Conservation (phyloP, 2,797 vertebrate species). For the Mionectes olivaceus region DNA sequence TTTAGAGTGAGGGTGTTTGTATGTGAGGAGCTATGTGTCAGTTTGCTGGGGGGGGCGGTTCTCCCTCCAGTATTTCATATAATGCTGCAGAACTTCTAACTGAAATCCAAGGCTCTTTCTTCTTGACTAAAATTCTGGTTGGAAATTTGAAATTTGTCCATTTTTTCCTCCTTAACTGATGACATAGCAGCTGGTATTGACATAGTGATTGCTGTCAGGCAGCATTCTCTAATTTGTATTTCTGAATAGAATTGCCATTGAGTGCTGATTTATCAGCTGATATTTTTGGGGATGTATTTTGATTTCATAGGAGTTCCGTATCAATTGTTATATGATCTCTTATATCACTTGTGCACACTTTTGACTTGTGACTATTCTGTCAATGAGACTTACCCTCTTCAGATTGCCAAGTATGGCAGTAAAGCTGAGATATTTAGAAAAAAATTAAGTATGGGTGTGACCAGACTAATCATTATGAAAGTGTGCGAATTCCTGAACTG, state of each 20-base stretch:
- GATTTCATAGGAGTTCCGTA: background rate
- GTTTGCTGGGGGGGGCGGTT: rapidly evolving
- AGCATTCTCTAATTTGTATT: background rate
- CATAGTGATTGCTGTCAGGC: background rate
- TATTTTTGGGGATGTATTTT: background rate
- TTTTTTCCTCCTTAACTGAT: background rate
- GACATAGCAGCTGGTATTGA: background rate
- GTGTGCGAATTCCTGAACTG: background rate
- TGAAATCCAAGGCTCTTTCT: background rate
- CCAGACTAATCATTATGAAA: background rate
- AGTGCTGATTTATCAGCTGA: background rate
- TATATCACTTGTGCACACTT: background rate
- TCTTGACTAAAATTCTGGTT: background rate
- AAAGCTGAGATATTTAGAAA: background rate
- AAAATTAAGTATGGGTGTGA: background rate
- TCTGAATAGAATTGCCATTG: background rate
- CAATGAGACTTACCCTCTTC: background rate
- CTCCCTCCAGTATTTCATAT: background rate
- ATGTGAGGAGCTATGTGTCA: background rate
- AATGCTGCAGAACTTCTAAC: background rate
- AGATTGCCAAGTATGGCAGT: background rate
- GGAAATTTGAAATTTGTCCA: background rate
- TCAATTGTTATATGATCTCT: background rate
- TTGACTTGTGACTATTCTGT: background rate
- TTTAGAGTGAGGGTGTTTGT: background rate